These are phyloP conservation scores for Mus spicilegus DNA, from an alignment of 2,113 vertebrate genomes.

Conservation along the genomic window DNA sequence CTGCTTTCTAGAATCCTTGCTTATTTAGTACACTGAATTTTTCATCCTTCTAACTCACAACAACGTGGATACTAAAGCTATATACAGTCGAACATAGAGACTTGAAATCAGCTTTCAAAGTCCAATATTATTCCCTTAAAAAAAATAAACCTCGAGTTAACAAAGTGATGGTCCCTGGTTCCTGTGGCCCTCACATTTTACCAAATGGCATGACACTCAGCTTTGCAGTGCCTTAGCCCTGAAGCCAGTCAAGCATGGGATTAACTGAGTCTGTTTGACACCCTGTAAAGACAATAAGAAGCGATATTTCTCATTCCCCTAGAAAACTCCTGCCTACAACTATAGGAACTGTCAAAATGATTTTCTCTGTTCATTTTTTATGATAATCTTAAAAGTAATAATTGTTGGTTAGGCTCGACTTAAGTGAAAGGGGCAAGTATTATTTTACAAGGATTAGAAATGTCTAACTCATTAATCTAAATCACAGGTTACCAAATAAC, in stretches of 20 bases:
- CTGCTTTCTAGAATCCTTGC: constrained; percentile 66
- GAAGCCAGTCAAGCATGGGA: constrained; percentile 61
- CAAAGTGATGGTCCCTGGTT: constrained; percentile 54
- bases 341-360: constrained; percentile 44
- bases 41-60: constrained; percentile 69
- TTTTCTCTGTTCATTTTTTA: constrained; percentile 66
- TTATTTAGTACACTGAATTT: constrained; percentile 76
- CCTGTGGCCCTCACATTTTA: constrained; percentile 46
- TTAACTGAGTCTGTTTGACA: constrained; percentile 67
- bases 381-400: constrained; percentile 71
- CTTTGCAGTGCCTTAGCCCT: constrained; percentile 27
- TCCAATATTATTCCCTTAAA: constrained; percentile 65
- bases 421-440: constrained; percentile 61
- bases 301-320: constrained; percentile 71
- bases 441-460: constrained; percentile 59
- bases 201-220: background rate
- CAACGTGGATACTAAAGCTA: constrained; percentile 55
- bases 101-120: constrained; percentile 63
- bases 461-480: constrained; percentile 64
- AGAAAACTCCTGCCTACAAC: constrained; percentile 58
- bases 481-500: constrained; percentile 67
- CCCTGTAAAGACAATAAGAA: constrained; percentile 68
- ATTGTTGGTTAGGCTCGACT: constrained; percentile 53
- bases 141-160: constrained; percentile 73
- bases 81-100: constrained; percentile 64